Conservation (phyloP, 2,888 invertebrate genomes). For the Gymnocheta viridis region DNA sequence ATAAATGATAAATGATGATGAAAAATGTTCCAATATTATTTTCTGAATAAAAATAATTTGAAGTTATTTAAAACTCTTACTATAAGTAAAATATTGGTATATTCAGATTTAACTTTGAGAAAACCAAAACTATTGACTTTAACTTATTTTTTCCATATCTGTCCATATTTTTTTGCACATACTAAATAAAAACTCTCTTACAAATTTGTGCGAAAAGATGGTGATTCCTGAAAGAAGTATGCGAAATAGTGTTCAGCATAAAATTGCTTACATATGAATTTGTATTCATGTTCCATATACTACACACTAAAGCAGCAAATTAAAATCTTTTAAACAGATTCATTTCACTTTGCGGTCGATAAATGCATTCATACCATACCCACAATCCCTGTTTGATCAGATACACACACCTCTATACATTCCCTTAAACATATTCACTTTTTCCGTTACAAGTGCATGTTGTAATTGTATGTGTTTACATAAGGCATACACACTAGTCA, state of each 20-base stretch:
- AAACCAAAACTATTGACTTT: no score
- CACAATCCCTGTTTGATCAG: slow-evolving; percentile 43
- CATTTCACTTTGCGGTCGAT: slow-evolving; percentile 79
- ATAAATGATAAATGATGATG: no score
- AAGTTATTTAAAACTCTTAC: no score
- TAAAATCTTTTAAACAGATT: slow-evolving; percentile 80
- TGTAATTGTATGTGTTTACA: slow-evolving; percentile 41
- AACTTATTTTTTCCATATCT: no score
- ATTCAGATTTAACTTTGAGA: no score
- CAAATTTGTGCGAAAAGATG: not conserved
- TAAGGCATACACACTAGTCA: slow-evolving; percentile 51
- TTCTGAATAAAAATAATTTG: no score
- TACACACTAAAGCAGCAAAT: slow-evolving; percentile 69
- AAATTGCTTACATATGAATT: not conserved
- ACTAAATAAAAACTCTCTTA: no score
- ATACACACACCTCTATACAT: not conserved
- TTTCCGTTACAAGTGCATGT: not conserved
- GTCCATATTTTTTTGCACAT: no score
- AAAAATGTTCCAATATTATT: no score
- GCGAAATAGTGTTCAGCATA: not conserved
- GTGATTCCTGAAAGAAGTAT: not conserved
- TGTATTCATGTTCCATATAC: slow-evolving; percentile 21
- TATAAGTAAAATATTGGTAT: no score
- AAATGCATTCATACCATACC: slow-evolving; percentile 74
- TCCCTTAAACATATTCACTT: not conserved